A percentile compares a stretch with the other conserved stretches of the same genome.
phyloP scores from a whole-genome alignment of 2,113 vertebrate genomes.

The Bucco capensis region DNA sequence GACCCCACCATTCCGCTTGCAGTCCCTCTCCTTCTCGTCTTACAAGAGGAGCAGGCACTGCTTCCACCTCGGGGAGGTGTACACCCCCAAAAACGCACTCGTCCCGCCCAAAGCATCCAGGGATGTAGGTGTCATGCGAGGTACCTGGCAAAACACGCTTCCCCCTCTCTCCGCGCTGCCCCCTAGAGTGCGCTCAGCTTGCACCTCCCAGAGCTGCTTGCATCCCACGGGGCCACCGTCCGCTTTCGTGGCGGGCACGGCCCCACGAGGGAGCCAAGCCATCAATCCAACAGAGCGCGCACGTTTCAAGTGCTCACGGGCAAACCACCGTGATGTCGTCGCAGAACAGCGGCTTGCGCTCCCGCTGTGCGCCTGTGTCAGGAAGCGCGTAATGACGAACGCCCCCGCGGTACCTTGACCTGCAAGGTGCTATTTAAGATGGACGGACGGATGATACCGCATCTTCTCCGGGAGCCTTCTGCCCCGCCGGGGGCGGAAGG shows the following conservation, averaged over 20 bases:
- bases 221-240: neutral
- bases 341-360: neutral
- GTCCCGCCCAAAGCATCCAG: neutral
- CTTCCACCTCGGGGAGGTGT: neutral
- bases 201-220: neutral
- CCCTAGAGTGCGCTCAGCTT: neutral
- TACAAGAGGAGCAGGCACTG: neutral
- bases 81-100: no score
- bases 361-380: neutral
- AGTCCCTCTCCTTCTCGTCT: neutral
- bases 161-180: neutral
- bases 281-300: neutral
- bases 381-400: neutral
- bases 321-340: neutral
- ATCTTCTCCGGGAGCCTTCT: neutral
- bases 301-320: neutral
- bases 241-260: neutral
- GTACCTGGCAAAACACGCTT: neutral
- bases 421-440: neutral
- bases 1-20: neutral
- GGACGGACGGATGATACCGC: rapidly evolving
- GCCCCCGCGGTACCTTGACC: neutral
- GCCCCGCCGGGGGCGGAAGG: neutral
- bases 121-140: neutral
- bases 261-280: neutral